Evolutionary conservation across 2,888 invertebrate species (phyloP), one percentile per base, ranked within the genome.

Genomic region (Crossocerus cetratus): DNA sequence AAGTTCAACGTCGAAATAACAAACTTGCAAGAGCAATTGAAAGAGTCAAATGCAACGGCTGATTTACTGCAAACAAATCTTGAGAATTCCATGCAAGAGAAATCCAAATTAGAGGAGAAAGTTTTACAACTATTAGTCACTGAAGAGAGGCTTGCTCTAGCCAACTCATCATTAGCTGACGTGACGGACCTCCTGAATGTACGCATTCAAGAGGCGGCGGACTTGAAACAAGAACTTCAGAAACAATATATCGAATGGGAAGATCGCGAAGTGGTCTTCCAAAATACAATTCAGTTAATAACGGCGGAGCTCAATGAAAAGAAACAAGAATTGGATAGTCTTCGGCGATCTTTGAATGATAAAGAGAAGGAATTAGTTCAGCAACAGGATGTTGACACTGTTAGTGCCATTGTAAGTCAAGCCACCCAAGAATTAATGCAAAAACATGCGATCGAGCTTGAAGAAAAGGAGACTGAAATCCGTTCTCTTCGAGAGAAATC

Each of bases 81-180:
- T 23, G 69, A 80, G 3, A 22, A 66, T 2, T 60, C 60, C 2
- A 0, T 66, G 0, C 49, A 67, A n/a, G 86, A 86, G 21, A 89
- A 89, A 62, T 84, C 86, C 58, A 84, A 87, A 23, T 76, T 91
- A 3, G 77, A 87, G 18, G 83, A 86, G 2, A 91, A 90, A 84
- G 84, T 91, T 2, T 87, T 88, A 74, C 86, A 88, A 2, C 74
- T 92, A 16, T 89, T 91, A 72, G 89, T 89, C 71, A 88, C 91
- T 70, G 83, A 92, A 49, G 90, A 89, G 56, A 75, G 78, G 59
- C 53, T 86, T 2, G 72, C 72, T 0, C 45, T 77, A 0, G 59
- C 76, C 0, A 81, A 74, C 3, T 67, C 80, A 0, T 83, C 86
- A 0, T 63, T 88, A 69, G 79, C 82, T 2, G 85, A 88, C 16